Evolutionary conservation across 1,140 invertebrate genomes (phyloP).

Genomic region (Neoseiulus cucumeris): DNA sequence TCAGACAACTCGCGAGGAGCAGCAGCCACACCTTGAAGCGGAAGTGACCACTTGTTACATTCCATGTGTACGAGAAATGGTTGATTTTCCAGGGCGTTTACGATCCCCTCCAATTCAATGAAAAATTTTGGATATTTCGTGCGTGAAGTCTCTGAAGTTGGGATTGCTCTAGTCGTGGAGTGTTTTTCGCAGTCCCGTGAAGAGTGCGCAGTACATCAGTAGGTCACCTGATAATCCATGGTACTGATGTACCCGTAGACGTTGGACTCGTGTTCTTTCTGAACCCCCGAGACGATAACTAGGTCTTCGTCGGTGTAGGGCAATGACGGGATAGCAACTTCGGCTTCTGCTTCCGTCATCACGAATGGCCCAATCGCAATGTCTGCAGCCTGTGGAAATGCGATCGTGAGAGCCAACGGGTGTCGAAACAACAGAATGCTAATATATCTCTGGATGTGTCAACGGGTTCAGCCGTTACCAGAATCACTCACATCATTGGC

Average conservation of each 20-base stretch:
- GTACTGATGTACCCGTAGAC: conserved; percentile 3
- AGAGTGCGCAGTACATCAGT: too few species aligned
- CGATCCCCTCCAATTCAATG: too few species aligned
- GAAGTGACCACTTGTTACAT: too few species aligned
- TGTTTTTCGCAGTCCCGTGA: too few species aligned
- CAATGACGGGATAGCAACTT: conserved; percentile 1
- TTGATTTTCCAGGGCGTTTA: too few species aligned
- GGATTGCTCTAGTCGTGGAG: too few species aligned
- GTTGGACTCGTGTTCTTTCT: conserved; percentile 4
- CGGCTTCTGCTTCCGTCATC: not conserved
- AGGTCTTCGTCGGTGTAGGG: conserved; percentile 1
- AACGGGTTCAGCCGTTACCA: not conserved
- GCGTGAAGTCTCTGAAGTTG: too few species aligned
- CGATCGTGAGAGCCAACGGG: not conserved
- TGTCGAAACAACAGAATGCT: too few species aligned
- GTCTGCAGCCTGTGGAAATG: not conserved
- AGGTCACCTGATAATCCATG: not conserved
- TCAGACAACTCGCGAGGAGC: not conserved
- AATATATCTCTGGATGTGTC: not conserved
- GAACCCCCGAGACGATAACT: not conserved
- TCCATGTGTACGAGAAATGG: too few species aligned
- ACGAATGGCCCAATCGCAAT: not conserved
- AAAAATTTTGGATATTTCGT: too few species aligned
- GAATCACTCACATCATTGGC: not conserved
- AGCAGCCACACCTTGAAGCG: not conserved